Evolutionary conservation across 2,888 invertebrate species (phyloP), one percentile per base, ranked within the genome.

Genomic region (Rhabditoides inermis): DNA sequence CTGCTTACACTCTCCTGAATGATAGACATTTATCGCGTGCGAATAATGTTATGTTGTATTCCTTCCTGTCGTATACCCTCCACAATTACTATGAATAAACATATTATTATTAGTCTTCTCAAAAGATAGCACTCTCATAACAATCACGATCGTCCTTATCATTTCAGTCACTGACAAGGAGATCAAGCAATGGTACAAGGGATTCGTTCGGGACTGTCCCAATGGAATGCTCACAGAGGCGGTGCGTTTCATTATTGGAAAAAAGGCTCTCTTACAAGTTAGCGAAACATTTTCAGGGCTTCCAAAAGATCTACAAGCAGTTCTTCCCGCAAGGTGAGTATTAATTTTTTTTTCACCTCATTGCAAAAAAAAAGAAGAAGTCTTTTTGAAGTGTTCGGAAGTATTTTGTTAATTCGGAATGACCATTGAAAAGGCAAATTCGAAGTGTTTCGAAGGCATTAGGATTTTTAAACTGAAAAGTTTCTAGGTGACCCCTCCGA

Each of bases 281-380:
- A 23, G 26, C 15, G 27, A 45, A 45, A 40, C 25, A 35, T 32
- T 81, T 81, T 53, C 81, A 92, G 91, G 94, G 94, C 73, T 95
- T 98, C 83, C 91, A 92, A 79, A 91, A 88, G 83, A 98, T 95
- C 80, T 95, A 98, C 83, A 91, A 91, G 81, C 94, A 95, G 81
- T 95, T 98, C 82, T 95, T 98, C 80, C 95, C 95, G 50, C 90
- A 94, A 84, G 95, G 95, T n/a, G n/a, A n/a, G n/a, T n/a, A n/a
- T n/a, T n/a, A n/a, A n/a, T n/a, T n/a, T n/a, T 35, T 35, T 35
- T 15, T 35, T 35, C 15, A n/a, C n/a, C n/a, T n/a, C n/a, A n/a
- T n/a, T n/a, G n/a, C n/a, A n/a, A n/a, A n/a, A n/a, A n/a, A n/a
- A n/a, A n/a, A n/a, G n/a, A n/a, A n/a, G n/a, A n/a, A n/a, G n/a